Evolutionary conservation across 1,140 invertebrate species (phyloP).

Genomic region (Copidosoma floridanum): DNA sequence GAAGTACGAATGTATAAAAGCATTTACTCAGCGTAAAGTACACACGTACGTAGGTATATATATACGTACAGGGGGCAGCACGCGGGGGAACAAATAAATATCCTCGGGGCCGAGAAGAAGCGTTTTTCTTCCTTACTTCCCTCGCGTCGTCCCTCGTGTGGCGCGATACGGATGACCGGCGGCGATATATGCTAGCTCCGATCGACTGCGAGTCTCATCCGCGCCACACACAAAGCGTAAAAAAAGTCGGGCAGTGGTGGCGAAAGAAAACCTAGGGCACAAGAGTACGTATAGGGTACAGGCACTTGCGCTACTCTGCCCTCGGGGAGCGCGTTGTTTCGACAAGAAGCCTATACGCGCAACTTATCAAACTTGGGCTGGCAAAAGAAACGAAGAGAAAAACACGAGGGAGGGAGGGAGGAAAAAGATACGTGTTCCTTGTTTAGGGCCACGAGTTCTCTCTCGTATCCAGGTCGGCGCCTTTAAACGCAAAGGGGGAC

Average conservation of each 20-base stretch:
- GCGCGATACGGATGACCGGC: background rate
- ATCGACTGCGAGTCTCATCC: background rate
- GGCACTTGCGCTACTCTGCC: too few species aligned
- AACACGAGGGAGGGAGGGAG: background rate
- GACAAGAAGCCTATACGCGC: conserved; percentile 12
- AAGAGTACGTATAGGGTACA: too few species aligned
- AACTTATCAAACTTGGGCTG: conserved; percentile 16
- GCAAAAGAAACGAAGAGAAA: background rate
- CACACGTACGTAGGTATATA: too few species aligned
- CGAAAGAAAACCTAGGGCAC: background rate
- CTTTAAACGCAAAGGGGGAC: conserved; percentile 12
- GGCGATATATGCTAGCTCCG: background rate
- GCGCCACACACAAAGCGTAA: background rate
- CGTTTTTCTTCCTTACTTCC: too few species aligned
- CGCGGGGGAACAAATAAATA: conserved; percentile 17
- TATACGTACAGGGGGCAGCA: too few species aligned
- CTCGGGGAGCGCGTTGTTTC: conserved; percentile 19
- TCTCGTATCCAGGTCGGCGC: conserved; percentile 14
- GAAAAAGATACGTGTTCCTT: conserved; percentile 5
- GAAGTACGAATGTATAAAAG: conserved; percentile 11
- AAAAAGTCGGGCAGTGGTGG: background rate
- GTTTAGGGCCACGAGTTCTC: conserved; percentile 1
- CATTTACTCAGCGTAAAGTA: conserved; percentile 2
- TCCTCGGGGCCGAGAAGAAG: too few species aligned
- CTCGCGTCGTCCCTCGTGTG: background rate